A percentile compares a stretch with the other conserved stretches of the same genome.
Conservation (phyloP, 1,140 invertebrate species). For the Euschistus heros region DNA sequence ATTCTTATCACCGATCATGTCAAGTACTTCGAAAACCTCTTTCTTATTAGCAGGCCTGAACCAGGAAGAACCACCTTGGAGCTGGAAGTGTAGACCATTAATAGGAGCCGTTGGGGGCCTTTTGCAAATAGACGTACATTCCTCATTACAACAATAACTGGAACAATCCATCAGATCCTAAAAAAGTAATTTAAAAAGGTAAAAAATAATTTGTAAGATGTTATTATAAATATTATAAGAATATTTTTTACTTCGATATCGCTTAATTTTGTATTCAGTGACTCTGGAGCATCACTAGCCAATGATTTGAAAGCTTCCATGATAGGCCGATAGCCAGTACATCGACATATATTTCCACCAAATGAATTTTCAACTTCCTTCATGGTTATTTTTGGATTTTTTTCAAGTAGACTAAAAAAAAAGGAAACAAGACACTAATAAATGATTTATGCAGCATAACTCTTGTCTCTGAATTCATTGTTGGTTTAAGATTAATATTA, state of each 20-base stretch:
- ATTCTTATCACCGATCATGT: slow-evolving; percentile 30
- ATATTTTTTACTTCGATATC: slow-evolving; percentile 33
- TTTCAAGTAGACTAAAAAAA: slow-evolving; percentile 28
- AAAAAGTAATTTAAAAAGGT: no score
- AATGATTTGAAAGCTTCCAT: slow-evolving; percentile 59
- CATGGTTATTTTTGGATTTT: slow-evolving; percentile 36
- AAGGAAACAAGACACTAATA: neutral
- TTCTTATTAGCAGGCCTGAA: slow-evolving; percentile 19
- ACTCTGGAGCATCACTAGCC: slow-evolving; percentile 33
- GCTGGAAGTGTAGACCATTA: neutral
- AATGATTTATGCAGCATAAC: neutral
- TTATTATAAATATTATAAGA: no score
- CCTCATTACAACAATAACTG: no score
- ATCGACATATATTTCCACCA: slow-evolving; percentile 74
- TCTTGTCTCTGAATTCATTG: no score
- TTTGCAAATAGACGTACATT: no score
- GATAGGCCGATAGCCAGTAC: slow-evolving; percentile 79
- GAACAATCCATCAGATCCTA: no score
- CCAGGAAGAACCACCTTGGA: slow-evolving; percentile 22
- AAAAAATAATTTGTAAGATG: no score
- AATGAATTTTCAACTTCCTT: slow-evolving; percentile 62
- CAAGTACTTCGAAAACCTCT: slow-evolving; percentile 28
- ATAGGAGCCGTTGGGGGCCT: no score
- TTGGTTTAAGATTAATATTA: no score
- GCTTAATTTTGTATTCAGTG: slow-evolving; percentile 30